Evolutionary conservation across 2,888 invertebrate genomes (phyloP).

Genomic region (Clostera curtula): DNA sequence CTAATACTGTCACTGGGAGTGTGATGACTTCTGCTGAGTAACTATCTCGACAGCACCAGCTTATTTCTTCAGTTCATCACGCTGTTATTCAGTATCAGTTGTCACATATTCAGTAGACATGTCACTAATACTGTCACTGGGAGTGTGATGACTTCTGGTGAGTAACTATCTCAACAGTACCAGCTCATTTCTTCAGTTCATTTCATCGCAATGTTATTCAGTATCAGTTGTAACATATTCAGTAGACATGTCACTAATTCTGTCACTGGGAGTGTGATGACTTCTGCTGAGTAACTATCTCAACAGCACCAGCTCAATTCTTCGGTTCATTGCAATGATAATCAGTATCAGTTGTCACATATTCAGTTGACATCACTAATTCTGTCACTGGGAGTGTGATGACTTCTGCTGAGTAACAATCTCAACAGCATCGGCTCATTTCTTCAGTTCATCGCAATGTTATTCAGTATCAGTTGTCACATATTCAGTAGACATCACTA

Average conservation of each 20-base stretch:
- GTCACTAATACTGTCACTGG: conserved; percentile 13
- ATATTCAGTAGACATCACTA: conserved; percentile 12
- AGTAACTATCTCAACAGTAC: neutral
- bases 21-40: conserved; percentile 7
- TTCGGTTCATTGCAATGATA: too few species aligned
- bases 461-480: conserved; percentile 10
- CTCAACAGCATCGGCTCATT: too few species aligned
- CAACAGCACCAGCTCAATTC: too few species aligned
- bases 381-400: too few species aligned
- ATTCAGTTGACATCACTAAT: conserved; percentile 7
- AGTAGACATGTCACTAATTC: conserved; percentile 10
- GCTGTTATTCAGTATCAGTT: neutral
- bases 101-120: conserved; percentile 10
- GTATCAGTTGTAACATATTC: neutral
- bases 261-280: conserved; percentile 23
- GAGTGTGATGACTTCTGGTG: conserved; percentile 3
- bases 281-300: conserved; percentile 7
- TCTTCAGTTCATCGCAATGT: too few species aligned
- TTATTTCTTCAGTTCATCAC: neutral
- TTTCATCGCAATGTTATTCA: neutral
- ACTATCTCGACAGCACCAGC: neutral
- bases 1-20: conserved; percentile 13
- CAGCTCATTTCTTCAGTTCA: neutral
- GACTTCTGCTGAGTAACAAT: conserved; percentile 1
- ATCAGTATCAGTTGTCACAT: conserved; percentile 1